A percentile compares a stretch with the other conserved stretches of the same genome.
phyloP scores from a whole-genome alignment of 2,113 vertebrate species.

The Megaptera novaeangliae region DNA sequence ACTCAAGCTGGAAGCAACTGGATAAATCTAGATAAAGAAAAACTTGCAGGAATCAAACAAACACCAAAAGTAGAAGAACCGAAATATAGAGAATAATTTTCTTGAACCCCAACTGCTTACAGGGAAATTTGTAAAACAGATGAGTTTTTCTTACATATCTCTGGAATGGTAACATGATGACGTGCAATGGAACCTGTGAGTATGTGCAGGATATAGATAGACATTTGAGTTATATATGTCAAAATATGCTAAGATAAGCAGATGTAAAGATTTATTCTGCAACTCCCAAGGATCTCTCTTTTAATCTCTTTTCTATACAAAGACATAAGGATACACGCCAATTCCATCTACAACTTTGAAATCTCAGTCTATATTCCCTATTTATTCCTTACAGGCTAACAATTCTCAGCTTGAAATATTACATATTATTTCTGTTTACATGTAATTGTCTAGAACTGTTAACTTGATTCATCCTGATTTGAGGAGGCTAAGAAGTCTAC shows the following conservation, averaged over 20 bases:
- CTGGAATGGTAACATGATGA: not conserved
- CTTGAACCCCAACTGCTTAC: not conserved
- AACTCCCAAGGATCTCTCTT: not conserved
- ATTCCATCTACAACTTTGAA: not conserved
- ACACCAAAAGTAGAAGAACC: not conserved
- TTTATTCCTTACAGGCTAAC: not conserved
- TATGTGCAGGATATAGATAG: not conserved
- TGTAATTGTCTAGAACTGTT: not conserved
- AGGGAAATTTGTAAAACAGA: not conserved
- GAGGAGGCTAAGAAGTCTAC: not conserved
- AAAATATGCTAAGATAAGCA: not conserved
- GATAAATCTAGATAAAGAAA: not conserved
- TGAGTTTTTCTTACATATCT: not conserved
- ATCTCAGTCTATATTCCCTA: not conserved
- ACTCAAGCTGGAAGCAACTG: not conserved
- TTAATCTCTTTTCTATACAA: not conserved
- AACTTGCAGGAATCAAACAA: not conserved
- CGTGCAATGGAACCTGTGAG: not conserved
- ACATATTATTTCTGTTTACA: not conserved
- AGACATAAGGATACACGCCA: not conserved
- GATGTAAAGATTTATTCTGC: not conserved
- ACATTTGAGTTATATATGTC: not conserved
- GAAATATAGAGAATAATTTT: not conserved
- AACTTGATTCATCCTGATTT: not conserved
- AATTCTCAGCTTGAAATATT: not conserved